Conservation (phyloP, 2,888 invertebrate genomes). For the Antheraea assamensis region DNA sequence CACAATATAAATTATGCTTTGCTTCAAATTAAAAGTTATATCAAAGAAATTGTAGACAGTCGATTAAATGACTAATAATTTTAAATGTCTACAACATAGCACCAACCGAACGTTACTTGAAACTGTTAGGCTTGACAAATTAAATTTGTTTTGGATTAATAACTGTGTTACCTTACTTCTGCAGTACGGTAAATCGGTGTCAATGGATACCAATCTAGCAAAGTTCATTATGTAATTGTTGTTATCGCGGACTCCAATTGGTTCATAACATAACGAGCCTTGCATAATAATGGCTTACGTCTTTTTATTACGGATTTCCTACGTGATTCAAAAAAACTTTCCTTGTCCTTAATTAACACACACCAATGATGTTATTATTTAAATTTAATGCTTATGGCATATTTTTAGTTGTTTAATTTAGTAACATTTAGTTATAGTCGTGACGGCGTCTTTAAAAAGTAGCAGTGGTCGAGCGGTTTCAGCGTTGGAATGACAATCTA, state of each 20-base stretch:
- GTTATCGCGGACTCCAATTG: not conserved
- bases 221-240: conserved; percentile 30
- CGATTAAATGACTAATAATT: not conserved
- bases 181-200: not conserved
- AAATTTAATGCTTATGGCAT: no score
- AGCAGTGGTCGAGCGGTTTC: no score
- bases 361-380: no score
- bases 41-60: not conserved
- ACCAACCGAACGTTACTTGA: not conserved
- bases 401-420: no score
- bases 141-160: not conserved
- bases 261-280: not conserved
- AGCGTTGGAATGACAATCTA: no score
- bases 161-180: not conserved
- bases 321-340: not conserved
- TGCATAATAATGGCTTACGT: conserved; percentile 1
- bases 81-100: not conserved
- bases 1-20: no score
- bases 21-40: not conserved
- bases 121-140: not conserved
- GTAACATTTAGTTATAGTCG: no score
- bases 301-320: conserved; percentile 7
- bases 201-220: conserved; percentile 18
- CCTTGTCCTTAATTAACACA: not conserved
- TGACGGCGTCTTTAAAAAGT: no score